A percentile compares a stretch with the other conserved stretches of the same genome.
Evolutionary conservation across 2,113 vertebrate species (phyloP).

Genomic region (Oryzias woworae): DNA sequence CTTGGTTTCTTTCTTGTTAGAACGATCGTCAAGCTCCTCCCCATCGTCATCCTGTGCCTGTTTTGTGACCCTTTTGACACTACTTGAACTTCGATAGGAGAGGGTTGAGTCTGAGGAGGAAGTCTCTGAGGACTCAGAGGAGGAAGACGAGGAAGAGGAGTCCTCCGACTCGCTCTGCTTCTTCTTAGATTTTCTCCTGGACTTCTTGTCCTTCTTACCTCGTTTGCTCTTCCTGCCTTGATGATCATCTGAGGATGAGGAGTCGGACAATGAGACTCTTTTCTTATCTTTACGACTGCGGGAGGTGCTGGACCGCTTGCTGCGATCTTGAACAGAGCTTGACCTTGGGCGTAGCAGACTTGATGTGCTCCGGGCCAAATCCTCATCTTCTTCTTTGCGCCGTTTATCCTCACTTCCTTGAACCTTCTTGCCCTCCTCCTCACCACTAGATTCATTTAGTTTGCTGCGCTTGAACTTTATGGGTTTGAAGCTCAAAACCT

Average conservation of each 20-base stretch:
- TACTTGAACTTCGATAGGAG: slow-evolving; percentile 90
- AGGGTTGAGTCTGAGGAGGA: slow-evolving; percentile 81
- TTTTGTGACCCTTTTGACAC: slow-evolving; percentile 83
- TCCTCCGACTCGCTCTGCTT: slow-evolving; percentile 80
- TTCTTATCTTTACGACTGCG: slow-evolving; percentile 67
- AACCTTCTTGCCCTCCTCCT: slow-evolving; percentile 59
- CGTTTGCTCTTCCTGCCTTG: slow-evolving; percentile 75
- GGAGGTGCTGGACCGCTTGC: slow-evolving; percentile 62
- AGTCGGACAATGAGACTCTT: slow-evolving; percentile 70
- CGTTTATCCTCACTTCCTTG: slow-evolving; percentile 63
- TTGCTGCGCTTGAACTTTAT: slow-evolving; percentile 84
- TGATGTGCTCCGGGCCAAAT: slow-evolving; percentile 57
- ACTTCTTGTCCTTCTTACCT: slow-evolving; percentile 68
- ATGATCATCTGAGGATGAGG: slow-evolving; percentile 72
- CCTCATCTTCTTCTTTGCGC: slow-evolving; percentile 71
- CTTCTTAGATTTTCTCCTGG: slow-evolving; percentile 78
- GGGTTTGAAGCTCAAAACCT: slow-evolving; percentile 94
- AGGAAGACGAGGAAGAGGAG: slow-evolving; percentile 79
- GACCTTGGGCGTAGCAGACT: slow-evolving; percentile 81
- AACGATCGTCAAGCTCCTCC: slow-evolving; percentile 19
- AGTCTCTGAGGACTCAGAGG: slow-evolving; percentile 69
- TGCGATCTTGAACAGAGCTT: slow-evolving; percentile 78
- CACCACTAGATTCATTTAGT: slow-evolving; percentile 82
- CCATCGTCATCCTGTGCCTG: slow-evolving; percentile 59
- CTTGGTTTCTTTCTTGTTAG: slow-evolving; percentile 83